Conservation (phyloP, 2,888 invertebrate species). For the Exocentrus adspersus region DNA sequence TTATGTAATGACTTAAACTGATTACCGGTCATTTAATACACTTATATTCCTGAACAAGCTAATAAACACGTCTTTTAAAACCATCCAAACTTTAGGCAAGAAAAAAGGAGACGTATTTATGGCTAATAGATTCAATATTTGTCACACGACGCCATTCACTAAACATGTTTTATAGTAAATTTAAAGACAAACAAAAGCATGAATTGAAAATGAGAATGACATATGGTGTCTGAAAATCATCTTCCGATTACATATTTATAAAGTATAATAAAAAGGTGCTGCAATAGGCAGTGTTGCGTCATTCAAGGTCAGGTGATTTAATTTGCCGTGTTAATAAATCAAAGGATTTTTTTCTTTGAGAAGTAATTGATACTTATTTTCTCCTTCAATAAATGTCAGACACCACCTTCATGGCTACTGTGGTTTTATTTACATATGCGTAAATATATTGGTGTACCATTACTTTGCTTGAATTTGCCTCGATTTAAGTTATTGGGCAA, state of each 20-base stretch:
- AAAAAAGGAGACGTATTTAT: too few relatives aligned
- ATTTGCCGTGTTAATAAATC: neutral
- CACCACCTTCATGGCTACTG: neutral
- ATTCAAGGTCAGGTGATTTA: neutral
- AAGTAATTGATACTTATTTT: conserved; percentile 1
- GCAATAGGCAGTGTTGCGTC: neutral
- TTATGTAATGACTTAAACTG: neutral
- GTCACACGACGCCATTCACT: neutral
- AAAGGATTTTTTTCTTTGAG: neutral
- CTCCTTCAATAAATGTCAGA: neutral
- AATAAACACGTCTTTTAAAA: too few relatives aligned
- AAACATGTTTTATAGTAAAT: too few relatives aligned
- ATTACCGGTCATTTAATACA: neutral
- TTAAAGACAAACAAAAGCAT: neutral
- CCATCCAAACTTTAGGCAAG: too few relatives aligned
- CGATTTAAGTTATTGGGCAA: too few relatives aligned
- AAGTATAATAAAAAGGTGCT: neutral
- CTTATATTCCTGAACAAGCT: too few relatives aligned
- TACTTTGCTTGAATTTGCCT: too few relatives aligned
- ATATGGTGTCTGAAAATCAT: neutral
- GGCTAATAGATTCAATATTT: neutral
- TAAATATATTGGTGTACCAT: too few relatives aligned
- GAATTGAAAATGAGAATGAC: neutral
- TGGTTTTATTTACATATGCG: neutral
- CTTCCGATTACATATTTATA: neutral